These are phyloP conservation scores for Ctena decussata DNA, from an alignment of 2,888 invertebrate genomes.

Conservation along the genomic window DNA sequence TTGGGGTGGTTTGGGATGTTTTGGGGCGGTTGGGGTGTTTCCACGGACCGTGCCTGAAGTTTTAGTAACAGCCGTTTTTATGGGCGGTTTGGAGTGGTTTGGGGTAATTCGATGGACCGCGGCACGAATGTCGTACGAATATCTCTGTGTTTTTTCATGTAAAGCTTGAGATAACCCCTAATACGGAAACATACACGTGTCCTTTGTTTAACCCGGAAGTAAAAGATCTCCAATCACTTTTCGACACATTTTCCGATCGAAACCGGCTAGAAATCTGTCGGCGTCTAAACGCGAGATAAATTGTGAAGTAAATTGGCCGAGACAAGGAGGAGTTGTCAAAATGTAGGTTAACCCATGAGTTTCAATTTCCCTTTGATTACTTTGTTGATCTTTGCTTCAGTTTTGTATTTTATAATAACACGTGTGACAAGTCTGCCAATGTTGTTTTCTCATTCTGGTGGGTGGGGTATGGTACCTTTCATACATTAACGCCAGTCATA, in stretches of 20 bases:
- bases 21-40: too few species aligned
- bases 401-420: background rate
- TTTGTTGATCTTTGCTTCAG: background rate
- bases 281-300: background rate
- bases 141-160: too few species aligned
- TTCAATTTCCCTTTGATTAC: background rate
- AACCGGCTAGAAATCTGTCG: slow-evolving; percentile 22
- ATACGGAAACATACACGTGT: slow-evolving; percentile 66
- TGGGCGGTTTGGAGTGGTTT: too few species aligned
- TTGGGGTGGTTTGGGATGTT: too few species aligned
- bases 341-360: background rate
- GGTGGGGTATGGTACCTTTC: background rate
- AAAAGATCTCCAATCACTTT: slow-evolving; percentile 60
- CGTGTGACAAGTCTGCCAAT: background rate
- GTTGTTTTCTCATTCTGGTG: too few species aligned
- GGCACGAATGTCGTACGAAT: too few species aligned
- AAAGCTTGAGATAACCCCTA: too few species aligned
- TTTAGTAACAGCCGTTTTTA: too few species aligned
- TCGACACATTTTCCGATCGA: slow-evolving; percentile 54
- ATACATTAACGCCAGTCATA: too few species aligned
- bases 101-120: too few species aligned
- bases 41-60: too few species aligned
- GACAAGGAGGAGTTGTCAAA: background rate
- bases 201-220: slow-evolving; percentile 54
- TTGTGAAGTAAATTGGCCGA: background rate